These are phyloP conservation scores for Pontoporia blainvillei DNA, from an alignment of 2,113 vertebrate species.

Conservation along the genomic window DNA sequence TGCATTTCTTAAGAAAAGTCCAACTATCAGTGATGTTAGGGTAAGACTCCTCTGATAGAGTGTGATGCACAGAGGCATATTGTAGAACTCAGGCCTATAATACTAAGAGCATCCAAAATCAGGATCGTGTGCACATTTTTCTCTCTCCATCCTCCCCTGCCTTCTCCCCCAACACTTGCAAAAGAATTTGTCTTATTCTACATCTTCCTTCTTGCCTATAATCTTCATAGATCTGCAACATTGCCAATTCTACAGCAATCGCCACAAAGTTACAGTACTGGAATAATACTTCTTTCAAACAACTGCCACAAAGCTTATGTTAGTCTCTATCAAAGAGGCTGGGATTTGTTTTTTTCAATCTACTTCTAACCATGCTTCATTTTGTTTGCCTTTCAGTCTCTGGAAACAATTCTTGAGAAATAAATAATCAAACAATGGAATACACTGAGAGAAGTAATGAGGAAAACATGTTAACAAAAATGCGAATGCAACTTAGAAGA, in stretches of 20 bases:
- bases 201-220: not conserved
- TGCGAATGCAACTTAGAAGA: slow-evolving; percentile 41
- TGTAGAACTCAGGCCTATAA: not conserved
- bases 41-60: not conserved
- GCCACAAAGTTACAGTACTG: slow-evolving; percentile 8
- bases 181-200: not conserved
- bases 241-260: slow-evolving; percentile 5
- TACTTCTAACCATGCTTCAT: slow-evolving; percentile 44
- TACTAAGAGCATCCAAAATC: not conserved
- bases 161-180: not conserved
- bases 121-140: not conserved
- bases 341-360: not conserved
- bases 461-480: slow-evolving; percentile 58
- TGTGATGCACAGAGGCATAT: not conserved
- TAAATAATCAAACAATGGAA: slow-evolving; percentile 66
- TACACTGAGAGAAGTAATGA: slow-evolving; percentile 49
- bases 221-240: not conserved
- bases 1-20: not conserved
- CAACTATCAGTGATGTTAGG: not conserved
- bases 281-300: slow-evolving; percentile 61
- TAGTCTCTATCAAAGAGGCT: slow-evolving; percentile 31
- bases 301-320: slow-evolving; percentile 56
- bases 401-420: slow-evolving; percentile 72
- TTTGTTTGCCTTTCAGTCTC: slow-evolving; percentile 54
- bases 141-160: not conserved